These are phyloP conservation scores for Tokudaia muenninki DNA, from an alignment of 2,797 vertebrate species.

Conservation along the genomic window DNA sequence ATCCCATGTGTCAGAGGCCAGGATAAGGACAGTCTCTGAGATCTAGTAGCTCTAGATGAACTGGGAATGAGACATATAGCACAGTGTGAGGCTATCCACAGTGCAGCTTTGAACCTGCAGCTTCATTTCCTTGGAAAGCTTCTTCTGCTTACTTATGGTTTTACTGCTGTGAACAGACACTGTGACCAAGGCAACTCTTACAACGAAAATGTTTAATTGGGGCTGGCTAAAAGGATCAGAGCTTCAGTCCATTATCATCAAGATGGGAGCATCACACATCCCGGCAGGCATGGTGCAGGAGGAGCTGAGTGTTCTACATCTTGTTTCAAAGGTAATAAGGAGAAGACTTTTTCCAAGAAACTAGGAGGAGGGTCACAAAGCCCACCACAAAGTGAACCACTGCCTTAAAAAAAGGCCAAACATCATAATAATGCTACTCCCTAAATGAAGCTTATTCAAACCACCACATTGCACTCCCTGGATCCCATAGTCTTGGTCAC, in stretches of 20 bases:
- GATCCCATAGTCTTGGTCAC: background rate
- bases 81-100: background rate
- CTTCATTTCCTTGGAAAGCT: background rate
- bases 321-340: background rate
- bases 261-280: too few relatives aligned
- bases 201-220: too few relatives aligned
- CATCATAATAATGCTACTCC: background rate
- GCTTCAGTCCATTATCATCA: too few relatives aligned
- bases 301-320: background rate
- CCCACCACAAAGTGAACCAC: background rate
- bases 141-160: background rate
- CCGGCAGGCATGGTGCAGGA: too few relatives aligned
- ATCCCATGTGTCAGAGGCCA: too few relatives aligned
- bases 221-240: too few relatives aligned
- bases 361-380: background rate
- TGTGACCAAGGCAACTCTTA: too few relatives aligned
- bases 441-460: background rate
- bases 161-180: background rate
- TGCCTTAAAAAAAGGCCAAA: background rate
- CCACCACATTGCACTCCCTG: background rate
- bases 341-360: background rate
- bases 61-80: too few relatives aligned
- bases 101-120: background rate
- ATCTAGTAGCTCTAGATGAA: background rate
- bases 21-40: fast-evolving